These are phyloP conservation scores for Dryococelus australis DNA, from an alignment of 2,888 invertebrate genomes.

Conservation along the genomic window DNA sequence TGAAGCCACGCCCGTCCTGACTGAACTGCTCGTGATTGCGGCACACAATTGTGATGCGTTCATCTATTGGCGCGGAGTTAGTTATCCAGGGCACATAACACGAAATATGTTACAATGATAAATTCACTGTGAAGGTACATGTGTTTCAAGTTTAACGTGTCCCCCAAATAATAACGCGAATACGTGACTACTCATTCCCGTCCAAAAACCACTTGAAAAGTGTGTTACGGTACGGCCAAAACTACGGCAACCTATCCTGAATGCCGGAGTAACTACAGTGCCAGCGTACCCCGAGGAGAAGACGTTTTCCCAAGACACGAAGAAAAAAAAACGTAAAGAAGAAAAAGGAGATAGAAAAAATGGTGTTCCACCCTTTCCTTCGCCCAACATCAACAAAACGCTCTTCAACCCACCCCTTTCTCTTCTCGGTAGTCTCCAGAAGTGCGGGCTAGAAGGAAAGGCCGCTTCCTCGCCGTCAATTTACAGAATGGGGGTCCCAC, in stretches of 20 bases:
- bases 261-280: not conserved
- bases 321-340: not conserved
- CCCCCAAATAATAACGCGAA: too few relatives aligned
- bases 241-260: not conserved
- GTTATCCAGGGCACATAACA: too few relatives aligned
- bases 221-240: too few relatives aligned
- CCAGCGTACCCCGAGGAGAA: not conserved
- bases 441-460: not conserved
- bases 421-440: not conserved
- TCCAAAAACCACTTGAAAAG: too few relatives aligned
- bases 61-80: too few relatives aligned
- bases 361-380: not conserved
- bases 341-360: not conserved
- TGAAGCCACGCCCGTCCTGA: too few relatives aligned
- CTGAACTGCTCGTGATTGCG: too few relatives aligned
- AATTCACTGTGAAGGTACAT: too few relatives aligned
- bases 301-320: not conserved
- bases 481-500: not conserved
- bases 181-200: too few relatives aligned
- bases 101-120: too few relatives aligned
- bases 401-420: conserved; percentile 9
- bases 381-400: not conserved
- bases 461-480: not conserved
- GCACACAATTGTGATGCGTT: too few relatives aligned
- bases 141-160: too few relatives aligned